Conservation (phyloP, 53 echinoderm and acorn worm species). For the Holothuria leucospilota region DNA sequence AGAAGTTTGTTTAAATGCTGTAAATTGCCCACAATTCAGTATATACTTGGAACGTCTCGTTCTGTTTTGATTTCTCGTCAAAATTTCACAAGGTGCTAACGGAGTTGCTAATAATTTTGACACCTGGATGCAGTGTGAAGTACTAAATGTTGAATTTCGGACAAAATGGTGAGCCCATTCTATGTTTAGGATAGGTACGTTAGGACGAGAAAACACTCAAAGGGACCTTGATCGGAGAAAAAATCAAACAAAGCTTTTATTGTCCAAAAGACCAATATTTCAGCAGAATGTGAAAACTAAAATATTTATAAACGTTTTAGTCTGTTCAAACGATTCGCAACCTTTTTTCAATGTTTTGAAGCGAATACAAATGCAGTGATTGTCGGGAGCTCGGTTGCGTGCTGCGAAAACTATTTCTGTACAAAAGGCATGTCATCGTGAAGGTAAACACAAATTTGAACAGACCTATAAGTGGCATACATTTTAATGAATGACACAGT, state of each 20-base stretch:
- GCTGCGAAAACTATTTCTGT: too few relatives aligned
- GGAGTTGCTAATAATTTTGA: conserved; percentile 25
- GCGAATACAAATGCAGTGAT: too few relatives aligned
- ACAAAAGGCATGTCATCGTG: too few relatives aligned
- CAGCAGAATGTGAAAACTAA: conserved; percentile 2
- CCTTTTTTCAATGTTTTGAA: too few relatives aligned
- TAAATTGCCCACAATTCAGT: background rate
- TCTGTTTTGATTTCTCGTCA: conserved; percentile 37
- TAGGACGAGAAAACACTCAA: background rate
- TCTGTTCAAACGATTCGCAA: background rate
- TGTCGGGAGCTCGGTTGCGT: too few relatives aligned
- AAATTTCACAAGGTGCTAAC: conserved; percentile 18
- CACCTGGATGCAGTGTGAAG: background rate
- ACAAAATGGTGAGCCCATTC: background rate
- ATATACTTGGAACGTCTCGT: background rate
- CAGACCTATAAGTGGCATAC: too few relatives aligned
- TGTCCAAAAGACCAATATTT: conserved; percentile 17
- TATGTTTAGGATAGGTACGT: background rate
- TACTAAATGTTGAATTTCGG: conserved; percentile 12
- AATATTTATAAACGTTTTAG: conserved; percentile 32
- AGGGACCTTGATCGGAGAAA: background rate
- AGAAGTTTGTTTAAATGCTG: conserved; percentile 8
- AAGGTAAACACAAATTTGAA: too few relatives aligned
- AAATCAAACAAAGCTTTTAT: conserved; percentile 18
- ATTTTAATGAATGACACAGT: too few relatives aligned